Conservation (phyloP, 2,113 vertebrate genomes). For the Ictalurus punctatus region DNA sequence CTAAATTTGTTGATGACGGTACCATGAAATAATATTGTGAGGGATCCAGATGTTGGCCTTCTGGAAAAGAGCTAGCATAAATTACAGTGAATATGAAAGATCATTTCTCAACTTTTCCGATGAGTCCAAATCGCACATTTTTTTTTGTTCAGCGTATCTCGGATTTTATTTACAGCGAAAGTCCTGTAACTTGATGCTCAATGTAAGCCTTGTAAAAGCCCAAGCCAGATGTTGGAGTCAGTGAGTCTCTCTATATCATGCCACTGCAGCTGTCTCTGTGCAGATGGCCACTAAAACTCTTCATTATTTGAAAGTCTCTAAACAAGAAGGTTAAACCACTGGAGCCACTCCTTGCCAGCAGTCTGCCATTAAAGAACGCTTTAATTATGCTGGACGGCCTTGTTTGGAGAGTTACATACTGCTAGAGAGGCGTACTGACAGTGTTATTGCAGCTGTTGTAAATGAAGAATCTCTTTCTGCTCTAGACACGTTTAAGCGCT, state of each 20-base stretch:
- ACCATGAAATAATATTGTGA: neutral
- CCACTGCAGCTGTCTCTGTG: slow-evolving; percentile 44
- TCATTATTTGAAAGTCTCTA: slow-evolving; percentile 50
- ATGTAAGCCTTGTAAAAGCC: slow-evolving; percentile 14
- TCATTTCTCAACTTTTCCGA: neutral
- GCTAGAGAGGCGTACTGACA: slow-evolving; percentile 5
- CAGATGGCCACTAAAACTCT: slow-evolving; percentile 52
- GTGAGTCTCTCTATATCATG: slow-evolving; percentile 25
- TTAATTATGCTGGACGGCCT: slow-evolving; percentile 46
- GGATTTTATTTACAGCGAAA: neutral
- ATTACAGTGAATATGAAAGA: neutral
- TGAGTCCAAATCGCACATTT: neutral
- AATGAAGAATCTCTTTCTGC: slow-evolving; percentile 36
- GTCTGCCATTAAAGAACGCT: slow-evolving; percentile 39
- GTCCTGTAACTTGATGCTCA: slow-evolving; percentile 10
- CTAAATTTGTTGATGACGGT: neutral
- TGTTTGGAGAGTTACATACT: slow-evolving; percentile 22
- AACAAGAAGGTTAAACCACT: slow-evolving; percentile 38
- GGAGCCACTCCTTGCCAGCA: slow-evolving; percentile 28
- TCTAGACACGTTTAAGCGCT: slow-evolving; percentile 8
- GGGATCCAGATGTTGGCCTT: neutral
- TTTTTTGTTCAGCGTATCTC: neutral
- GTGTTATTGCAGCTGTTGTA: slow-evolving; percentile 30
- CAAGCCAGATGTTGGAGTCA: slow-evolving; percentile 51
- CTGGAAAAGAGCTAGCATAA: neutral